Conservation (phyloP, 2,113 vertebrate species). For the Hypomesus transpacificus region DNA sequence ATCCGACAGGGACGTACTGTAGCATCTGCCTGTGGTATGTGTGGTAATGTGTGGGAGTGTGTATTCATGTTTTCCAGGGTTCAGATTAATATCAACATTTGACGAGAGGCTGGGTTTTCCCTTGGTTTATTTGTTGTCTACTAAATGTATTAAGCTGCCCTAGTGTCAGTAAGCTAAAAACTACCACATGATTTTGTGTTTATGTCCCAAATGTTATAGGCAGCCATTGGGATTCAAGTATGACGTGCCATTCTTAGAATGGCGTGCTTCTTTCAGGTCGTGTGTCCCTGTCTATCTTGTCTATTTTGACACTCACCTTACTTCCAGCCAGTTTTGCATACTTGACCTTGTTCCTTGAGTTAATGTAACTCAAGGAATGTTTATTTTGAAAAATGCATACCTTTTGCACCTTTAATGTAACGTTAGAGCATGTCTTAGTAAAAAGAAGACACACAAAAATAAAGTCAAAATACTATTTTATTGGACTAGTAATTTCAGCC, state of each 20-base stretch:
- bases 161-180: not conserved
- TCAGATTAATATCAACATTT: too few species aligned
- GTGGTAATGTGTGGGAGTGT: not conserved
- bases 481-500: too few species aligned
- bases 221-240: not conserved
- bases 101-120: too few species aligned
- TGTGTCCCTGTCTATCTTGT: not conserved
- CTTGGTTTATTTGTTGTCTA: not conserved
- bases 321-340: not conserved
- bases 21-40: not conserved
- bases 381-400: too few species aligned
- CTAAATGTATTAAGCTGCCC: not conserved
- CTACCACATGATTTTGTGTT: not conserved
- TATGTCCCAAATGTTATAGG: not conserved
- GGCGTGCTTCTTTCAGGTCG: not conserved
- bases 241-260: slow-evolving; percentile 3
- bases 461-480: not conserved
- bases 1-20: not conserved
- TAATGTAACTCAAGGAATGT: too few species aligned
- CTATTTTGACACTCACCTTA: not conserved
- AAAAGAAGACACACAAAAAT: not conserved
- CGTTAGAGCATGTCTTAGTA: not conserved
- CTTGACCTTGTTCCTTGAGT: too few species aligned
- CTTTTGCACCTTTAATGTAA: too few species aligned
- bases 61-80: not conserved